These are phyloP conservation scores for Anoplopoma fimbria DNA, from an alignment of 2,113 vertebrate genomes.

Conservation along the genomic window DNA sequence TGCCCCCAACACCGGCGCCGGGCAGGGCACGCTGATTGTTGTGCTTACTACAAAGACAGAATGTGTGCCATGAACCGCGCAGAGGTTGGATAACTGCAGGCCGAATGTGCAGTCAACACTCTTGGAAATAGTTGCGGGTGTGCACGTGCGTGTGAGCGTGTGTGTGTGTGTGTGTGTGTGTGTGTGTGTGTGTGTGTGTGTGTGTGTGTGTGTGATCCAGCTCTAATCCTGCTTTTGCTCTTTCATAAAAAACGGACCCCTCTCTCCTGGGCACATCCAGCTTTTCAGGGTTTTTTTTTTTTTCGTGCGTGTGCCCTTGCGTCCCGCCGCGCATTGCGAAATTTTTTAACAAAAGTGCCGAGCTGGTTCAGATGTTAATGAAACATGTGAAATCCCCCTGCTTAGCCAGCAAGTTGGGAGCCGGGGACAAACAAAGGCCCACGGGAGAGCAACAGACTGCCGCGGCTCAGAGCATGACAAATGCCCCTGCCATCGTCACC, in stretches of 20 bases:
- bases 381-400: slow-evolving; percentile 85
- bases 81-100: slow-evolving; percentile 56
- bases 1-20: slow-evolving; percentile 62
- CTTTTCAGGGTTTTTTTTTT: slow-evolving; percentile 11
- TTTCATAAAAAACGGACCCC: slow-evolving; percentile 29
- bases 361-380: slow-evolving; percentile 87
- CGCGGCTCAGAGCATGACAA: slow-evolving; percentile 85
- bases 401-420: slow-evolving; percentile 86
- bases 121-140: background rate
- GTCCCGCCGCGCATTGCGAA: slow-evolving; percentile 41
- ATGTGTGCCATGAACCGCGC: slow-evolving; percentile 53
- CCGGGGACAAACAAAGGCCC: slow-evolving; percentile 86
- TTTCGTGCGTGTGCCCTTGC: background rate
- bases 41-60: slow-evolving; percentile 54
- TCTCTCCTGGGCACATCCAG: slow-evolving; percentile 16
- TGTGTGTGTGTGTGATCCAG: slow-evolving; percentile 4
- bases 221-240: slow-evolving; percentile 26
- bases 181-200: background rate
- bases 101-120: slow-evolving; percentile 52
- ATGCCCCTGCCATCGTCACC: slow-evolving; percentile 75
- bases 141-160: no score
- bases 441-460: slow-evolving; percentile 82
- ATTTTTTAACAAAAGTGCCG: slow-evolving; percentile 72
- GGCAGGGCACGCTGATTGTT: slow-evolving; percentile 54
- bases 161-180: background rate